These are phyloP conservation scores for Synanthedon tipuliformis DNA, from an alignment of 2,888 invertebrate species.

Conservation along the genomic window DNA sequence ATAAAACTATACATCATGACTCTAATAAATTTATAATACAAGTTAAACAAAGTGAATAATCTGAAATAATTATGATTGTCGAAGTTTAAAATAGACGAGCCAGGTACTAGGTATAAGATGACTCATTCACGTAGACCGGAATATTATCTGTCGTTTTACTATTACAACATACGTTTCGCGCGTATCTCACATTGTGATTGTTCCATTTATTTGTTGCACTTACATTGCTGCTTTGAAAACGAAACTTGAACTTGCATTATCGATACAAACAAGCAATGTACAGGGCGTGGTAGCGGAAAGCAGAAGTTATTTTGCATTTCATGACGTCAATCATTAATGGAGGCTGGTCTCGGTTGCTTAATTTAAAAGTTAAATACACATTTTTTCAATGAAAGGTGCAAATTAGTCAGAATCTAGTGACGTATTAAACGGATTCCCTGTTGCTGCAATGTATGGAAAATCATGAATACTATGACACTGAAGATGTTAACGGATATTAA, in stretches of 20 bases:
- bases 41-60: neutral
- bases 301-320: neutral
- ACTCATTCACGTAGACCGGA: conserved; percentile 29
- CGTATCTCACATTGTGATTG: too few species aligned
- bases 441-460: neutral
- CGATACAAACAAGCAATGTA: too few species aligned
- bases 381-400: neutral
- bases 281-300: too few species aligned
- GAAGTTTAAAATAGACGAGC: neutral
- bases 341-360: conserved; percentile 21
- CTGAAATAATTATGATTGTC: neutral
- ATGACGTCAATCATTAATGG: conserved; percentile 24
- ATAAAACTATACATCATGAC: too few species aligned
- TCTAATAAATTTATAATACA: neutral
- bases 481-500: neutral
- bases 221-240: too few species aligned
- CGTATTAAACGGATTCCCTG: neutral
- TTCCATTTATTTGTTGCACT: too few species aligned
- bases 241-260: too few species aligned
- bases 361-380: conserved; percentile 1
- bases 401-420: neutral
- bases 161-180: conserved; percentile 26
- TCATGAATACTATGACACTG: neutral
- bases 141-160: conserved; percentile 29
- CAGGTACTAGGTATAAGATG: conserved; percentile 13